phyloP scores from a whole-genome alignment of 2,888 invertebrate genomes.

The Labia minor region DNA sequence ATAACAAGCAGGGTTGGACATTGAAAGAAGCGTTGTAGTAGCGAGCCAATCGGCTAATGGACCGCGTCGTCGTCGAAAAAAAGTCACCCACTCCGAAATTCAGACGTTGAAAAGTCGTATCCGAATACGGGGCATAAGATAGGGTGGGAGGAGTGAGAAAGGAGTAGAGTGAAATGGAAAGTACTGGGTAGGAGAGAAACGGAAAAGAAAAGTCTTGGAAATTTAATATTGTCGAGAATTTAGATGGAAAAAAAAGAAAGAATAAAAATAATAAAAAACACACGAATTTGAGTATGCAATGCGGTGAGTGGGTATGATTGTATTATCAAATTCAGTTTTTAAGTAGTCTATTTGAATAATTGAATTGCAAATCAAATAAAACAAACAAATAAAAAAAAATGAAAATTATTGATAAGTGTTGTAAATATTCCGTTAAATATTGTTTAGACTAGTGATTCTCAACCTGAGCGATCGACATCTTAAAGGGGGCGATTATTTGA shows the following conservation, averaged over 20 bases:
- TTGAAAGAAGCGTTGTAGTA: background rate
- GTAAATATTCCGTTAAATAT: too few relatives aligned
- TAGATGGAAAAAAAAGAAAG: background rate
- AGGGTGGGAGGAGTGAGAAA: background rate
- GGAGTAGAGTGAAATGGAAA: too few relatives aligned
- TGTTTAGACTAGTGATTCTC: too few relatives aligned
- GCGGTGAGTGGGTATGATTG: background rate
- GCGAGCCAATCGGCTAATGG: slow-evolving; percentile 9
- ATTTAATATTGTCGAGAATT: background rate
- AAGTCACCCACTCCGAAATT: background rate
- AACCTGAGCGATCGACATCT: too few relatives aligned
- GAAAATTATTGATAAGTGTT: too few relatives aligned
- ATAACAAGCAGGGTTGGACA: background rate
- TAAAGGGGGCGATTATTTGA: too few relatives aligned
- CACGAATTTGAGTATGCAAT: background rate
- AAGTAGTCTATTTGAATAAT: background rate
- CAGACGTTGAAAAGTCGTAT: slow-evolving; percentile 8
- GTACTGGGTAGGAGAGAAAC: too few relatives aligned
- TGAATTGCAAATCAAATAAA: background rate
- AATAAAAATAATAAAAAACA: background rate
- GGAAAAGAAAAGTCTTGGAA: background rate
- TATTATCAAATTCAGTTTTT: background rate
- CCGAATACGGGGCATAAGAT: background rate
- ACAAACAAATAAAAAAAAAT: too few relatives aligned
- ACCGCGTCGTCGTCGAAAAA: background rate